phyloP scores from a whole-genome alignment of 2,797 vertebrate species.

The Tenualosa ilisha region DNA sequence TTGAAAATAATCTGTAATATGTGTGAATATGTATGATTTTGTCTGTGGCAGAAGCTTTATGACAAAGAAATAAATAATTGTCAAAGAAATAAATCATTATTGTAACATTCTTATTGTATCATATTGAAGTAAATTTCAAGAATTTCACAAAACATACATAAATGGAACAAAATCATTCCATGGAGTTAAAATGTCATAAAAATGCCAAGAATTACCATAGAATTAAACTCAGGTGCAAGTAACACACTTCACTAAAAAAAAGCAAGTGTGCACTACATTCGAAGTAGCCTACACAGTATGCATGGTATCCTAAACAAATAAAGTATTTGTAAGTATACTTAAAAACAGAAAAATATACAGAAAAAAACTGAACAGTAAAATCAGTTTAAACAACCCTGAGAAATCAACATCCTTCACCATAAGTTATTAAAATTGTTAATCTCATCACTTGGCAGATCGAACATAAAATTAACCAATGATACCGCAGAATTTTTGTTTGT shows the following conservation, averaged over 20 bases:
- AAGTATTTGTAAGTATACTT: background rate
- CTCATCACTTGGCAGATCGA: background rate
- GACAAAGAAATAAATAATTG: background rate
- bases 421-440: background rate
- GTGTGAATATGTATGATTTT: background rate
- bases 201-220: background rate
- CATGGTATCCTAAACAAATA: background rate
- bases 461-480: no score
- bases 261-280: no score
- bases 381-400: constrained; percentile 5
- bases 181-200: no score
- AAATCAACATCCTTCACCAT: background rate
- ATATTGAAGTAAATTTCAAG: background rate
- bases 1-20: no score
- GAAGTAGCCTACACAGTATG: background rate
- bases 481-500: no score
- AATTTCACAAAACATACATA: background rate
- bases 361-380: background rate
- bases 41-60: background rate
- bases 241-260: background rate
- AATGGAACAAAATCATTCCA: background rate
- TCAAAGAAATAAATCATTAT: background rate
- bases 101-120: no score
- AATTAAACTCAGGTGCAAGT: background rate
- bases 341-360: no score